A percentile compares a stretch with the other conserved stretches of the same genome.
Evolutionary conservation across 2,888 invertebrate genomes (phyloP).

Genomic region (Catotricha subobsoleta): DNA sequence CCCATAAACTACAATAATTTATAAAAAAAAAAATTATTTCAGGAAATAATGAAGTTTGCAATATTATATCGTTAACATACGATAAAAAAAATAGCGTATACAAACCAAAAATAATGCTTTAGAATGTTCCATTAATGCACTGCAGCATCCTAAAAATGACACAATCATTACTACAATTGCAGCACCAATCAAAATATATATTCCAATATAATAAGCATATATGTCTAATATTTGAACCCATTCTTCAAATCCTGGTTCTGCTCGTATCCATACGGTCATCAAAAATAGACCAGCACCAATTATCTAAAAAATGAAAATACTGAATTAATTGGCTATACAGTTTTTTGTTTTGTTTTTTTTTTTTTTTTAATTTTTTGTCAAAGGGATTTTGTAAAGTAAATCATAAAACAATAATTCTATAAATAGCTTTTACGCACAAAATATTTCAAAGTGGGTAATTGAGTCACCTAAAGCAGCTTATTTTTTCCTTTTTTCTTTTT

Average conservation of each 20-base stretch:
- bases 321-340: too few relatives aligned
- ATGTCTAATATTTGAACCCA: conserved; percentile 63
- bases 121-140: conserved; percentile 60
- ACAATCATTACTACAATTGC: conserved; percentile 56
- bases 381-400: too few relatives aligned
- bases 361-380: too few relatives aligned
- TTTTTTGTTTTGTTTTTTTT: too few relatives aligned
- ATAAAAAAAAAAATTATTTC: conserved; percentile 5
- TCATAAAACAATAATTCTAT: too few relatives aligned
- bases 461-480: too few relatives aligned
- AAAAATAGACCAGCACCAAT: conserved; percentile 62
- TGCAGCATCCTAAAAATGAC: conserved; percentile 64
- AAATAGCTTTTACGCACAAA: too few relatives aligned
- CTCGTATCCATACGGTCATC: conserved; percentile 61
- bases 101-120: conserved; percentile 51
- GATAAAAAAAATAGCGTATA: conserved; percentile 13
- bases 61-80: not conserved
- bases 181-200: conserved; percentile 59
- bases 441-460: too few relatives aligned
- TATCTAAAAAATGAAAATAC: conserved; percentile 37
- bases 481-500: too few relatives aligned
- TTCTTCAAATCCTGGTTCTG: conserved; percentile 65
- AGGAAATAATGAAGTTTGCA: not conserved
- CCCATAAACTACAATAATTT: conserved; percentile 40
- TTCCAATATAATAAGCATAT: conserved; percentile 61